Conservation (phyloP, 2,888 invertebrate genomes). For the Tridacna gigas region DNA sequence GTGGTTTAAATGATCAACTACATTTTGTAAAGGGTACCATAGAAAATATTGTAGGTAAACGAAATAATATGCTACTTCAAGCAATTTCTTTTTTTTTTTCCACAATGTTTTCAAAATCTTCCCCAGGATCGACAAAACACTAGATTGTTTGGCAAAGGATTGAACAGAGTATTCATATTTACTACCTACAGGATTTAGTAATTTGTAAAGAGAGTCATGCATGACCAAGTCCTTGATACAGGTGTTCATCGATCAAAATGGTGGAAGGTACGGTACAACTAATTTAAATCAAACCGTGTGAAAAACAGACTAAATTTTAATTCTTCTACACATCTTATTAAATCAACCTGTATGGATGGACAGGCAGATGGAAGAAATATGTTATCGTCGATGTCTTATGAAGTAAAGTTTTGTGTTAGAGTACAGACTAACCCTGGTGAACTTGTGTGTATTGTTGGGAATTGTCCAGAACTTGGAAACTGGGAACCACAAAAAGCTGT, state of each 20-base stretch:
- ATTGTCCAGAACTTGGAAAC: slow-evolving; percentile 65
- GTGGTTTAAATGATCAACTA: no score
- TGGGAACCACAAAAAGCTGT: slow-evolving; percentile 69
- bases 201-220: no score
- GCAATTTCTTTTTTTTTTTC: no score
- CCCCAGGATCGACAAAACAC: no score
- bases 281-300: background rate
- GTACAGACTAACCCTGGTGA: slow-evolving; percentile 66
- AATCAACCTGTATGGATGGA: background rate
- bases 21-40: no score
- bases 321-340: background rate
- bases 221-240: background rate
- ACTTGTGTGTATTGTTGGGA: slow-evolving; percentile 70
- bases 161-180: no score
- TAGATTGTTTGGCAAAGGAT: no score
- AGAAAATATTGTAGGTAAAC: no score
- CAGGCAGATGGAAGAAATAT: background rate
- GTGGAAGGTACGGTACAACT: background rate
- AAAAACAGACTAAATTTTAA: background rate
- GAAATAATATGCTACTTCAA: no score
- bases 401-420: slow-evolving; percentile 46
- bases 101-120: no score
- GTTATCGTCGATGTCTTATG: slow-evolving; percentile 38
- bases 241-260: background rate
- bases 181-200: no score